Evolutionary conservation across 1,140 invertebrate genomes (phyloP).

Genomic region (Armadillidium nasatum): DNA sequence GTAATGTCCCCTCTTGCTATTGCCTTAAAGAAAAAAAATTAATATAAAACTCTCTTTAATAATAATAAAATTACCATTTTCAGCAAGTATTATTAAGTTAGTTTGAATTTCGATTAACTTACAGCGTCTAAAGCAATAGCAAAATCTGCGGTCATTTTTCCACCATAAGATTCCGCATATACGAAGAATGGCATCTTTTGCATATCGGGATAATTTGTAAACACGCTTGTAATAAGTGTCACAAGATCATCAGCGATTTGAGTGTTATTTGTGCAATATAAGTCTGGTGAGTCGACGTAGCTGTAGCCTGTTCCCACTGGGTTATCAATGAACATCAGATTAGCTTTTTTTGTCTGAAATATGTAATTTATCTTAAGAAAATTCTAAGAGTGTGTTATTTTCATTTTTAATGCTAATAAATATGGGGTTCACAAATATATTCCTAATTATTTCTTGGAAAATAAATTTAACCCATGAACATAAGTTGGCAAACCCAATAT

Average conservation of each 20-base stretch:
- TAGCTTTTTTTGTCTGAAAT: slow-evolving; percentile 51
- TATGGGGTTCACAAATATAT: neutral
- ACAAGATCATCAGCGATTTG: slow-evolving; percentile 76
- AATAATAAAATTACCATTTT: neutral
- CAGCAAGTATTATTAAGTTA: neutral
- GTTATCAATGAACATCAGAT: slow-evolving; percentile 80
- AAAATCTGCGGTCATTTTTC: slow-evolving; percentile 82
- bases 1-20: slow-evolving; percentile 53
- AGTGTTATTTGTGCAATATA: slow-evolving; percentile 61
- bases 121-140: slow-evolving; percentile 55
- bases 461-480: neutral
- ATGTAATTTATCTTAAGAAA: no score
- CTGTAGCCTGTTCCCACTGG: slow-evolving; percentile 85
- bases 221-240: slow-evolving; percentile 61
- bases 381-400: neutral
- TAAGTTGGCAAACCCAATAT: neutral
- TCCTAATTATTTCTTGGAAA: neutral
- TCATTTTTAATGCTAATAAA: neutral
- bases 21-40: slow-evolving; percentile 43
- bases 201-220: slow-evolving; percentile 62
- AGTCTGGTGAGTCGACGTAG: slow-evolving; percentile 61
- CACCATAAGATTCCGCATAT: slow-evolving; percentile 79
- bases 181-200: slow-evolving; percentile 69
- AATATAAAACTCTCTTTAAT: slow-evolving; percentile 52
- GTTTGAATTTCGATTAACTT: slow-evolving; percentile 33